These are phyloP conservation scores for Argopecten irradians DNA, from an alignment of 1,140 invertebrate species.

Conservation along the genomic window DNA sequence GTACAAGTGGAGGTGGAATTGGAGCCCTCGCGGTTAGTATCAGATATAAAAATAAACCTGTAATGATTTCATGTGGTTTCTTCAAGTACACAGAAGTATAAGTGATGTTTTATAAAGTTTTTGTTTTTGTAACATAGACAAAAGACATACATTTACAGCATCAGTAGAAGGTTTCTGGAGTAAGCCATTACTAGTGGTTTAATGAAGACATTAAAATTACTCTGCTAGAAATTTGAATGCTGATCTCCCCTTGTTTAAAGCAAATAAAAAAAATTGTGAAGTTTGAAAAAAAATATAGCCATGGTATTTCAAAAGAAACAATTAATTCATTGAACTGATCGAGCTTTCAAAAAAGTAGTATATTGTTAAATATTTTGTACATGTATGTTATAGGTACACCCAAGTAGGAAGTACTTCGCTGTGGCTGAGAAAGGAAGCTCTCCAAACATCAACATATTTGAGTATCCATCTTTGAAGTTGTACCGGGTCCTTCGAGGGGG, in stretches of 20 bases:
- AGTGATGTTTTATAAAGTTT: background rate
- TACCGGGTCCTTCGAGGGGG: conserved; percentile 85
- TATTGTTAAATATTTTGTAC: conserved; percentile 23
- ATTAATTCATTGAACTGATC: no score
- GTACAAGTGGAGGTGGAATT: conserved; percentile 86
- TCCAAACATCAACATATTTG: conserved; percentile 89
- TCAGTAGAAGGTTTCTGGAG: no score
- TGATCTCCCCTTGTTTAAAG: no score
- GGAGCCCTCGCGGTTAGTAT: conserved; percentile 86
- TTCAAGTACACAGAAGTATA: background rate
- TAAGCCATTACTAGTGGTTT: no score
- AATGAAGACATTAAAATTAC: no score
- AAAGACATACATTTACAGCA: no score
- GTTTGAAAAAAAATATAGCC: no score
- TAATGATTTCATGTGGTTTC: background rate
- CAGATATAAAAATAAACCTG: background rate
- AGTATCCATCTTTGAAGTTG: conserved; percentile 87
- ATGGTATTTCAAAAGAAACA: no score
- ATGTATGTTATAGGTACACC: conserved; percentile 78
- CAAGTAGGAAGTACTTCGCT: conserved; percentile 84
- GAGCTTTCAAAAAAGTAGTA: no score
- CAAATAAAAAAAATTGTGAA: no score
- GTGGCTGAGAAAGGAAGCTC: conserved; percentile 84
- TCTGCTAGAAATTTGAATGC: no score
- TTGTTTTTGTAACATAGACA: no score